Evolutionary conservation across 2,797 vertebrate species (phyloP), one percentile per base, ranked within the genome.

Genomic region (Sebastes nivosus): DNA sequence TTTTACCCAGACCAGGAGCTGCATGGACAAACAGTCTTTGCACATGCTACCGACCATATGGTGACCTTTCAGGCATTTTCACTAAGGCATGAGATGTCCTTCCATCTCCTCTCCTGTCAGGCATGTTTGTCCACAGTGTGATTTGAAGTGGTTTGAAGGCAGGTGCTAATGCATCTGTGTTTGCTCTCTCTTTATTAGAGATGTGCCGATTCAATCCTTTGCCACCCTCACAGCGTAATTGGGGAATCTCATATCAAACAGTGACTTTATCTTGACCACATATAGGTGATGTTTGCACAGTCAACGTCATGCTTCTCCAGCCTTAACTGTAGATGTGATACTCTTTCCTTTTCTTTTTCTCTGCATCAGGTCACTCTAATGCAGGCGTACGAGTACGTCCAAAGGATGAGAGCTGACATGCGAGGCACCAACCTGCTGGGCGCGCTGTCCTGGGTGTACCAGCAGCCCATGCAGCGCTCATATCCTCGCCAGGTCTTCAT

Each of bases 401-500:
- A 96, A 50, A 95, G 87, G 74, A 95, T 98, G 91, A 95, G 79
- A 87, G 94, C 89, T 0, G 95, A 94, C 0, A 72, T 91, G 6
- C 91, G 95, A 0, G 85, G 95, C 67, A 96, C 95, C 59, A 97
- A 97, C 85, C 93, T 99, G 79, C 86, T 97, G 88, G 96, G 94
- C 8, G 97, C 92, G 0, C 91, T 99, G 81, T 95, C 96, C 79
- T 99, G 98, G 97, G 95, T 96, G 0, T 94, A 97, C 91, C 96
- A 95, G 24, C 97, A 98, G 88, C 97, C 97, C 6, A 94, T 95
- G 83, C 97, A 96, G 79, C 96, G 95, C 0, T 96, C 95, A 24
- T 96, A 96, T 86, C 98, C 99, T 14, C 96, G 98, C 1, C 98
- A 99, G 94, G 94, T 99, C 14, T 97, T 99, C 84, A 94, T 99